These are phyloP conservation scores for Dynastes hyllus DNA, from an alignment of 2,888 invertebrate species.

Conservation along the genomic window DNA sequence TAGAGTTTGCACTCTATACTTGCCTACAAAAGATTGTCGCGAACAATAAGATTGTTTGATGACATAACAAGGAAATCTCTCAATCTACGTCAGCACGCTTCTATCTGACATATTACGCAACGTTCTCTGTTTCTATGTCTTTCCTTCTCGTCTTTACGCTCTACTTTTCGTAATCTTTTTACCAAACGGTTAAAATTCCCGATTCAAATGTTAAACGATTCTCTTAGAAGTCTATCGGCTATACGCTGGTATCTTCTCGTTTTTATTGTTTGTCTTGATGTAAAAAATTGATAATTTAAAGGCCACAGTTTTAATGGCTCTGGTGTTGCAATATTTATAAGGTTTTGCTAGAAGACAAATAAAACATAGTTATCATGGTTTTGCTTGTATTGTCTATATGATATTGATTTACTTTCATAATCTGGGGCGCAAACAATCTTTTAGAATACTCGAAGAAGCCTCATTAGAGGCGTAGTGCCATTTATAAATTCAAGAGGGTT, in stretches of 20 bases:
- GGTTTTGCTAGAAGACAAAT: no score
- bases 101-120: constrained; percentile 7
- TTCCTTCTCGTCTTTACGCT: neutral
- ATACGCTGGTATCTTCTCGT: neutral
- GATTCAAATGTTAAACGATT: constrained; percentile 12
- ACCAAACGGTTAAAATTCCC: neutral
- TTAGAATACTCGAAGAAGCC: no score
- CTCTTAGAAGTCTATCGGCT: neutral
- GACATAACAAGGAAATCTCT: constrained; percentile 14
- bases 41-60: constrained; percentile 2
- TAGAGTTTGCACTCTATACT: no score
- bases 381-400: no score
- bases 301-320: no score
- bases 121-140: neutral
- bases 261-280: neutral
- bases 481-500: no score
- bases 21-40: neutral
- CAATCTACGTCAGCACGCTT: neutral
- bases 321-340: no score
- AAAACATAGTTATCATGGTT: no score
- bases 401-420: no score
- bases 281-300: no score
- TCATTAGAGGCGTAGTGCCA: no score
- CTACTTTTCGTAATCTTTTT: neutral
- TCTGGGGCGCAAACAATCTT: no score